A percentile compares a stretch with the other conserved stretches of the same genome.
Evolutionary conservation across 2,113 vertebrate species (phyloP).

Genomic region (Philantomba maxwellii): DNA sequence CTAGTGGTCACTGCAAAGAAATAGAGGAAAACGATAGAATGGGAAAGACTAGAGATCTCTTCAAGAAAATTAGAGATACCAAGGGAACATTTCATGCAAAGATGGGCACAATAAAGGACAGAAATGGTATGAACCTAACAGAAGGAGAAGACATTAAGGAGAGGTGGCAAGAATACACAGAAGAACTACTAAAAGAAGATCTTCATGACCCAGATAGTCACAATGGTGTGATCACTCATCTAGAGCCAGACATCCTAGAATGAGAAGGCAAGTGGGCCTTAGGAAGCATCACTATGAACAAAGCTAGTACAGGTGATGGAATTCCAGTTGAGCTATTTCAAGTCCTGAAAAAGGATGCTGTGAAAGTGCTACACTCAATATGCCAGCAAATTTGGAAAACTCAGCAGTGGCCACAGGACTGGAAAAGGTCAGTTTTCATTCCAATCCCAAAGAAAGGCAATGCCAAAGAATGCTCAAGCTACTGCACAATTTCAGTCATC

Average conservation of each 20-base stretch:
- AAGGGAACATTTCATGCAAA: background rate
- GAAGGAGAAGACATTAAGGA: background rate
- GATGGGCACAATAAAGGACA: background rate
- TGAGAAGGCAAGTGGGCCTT: background rate
- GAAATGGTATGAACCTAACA: background rate
- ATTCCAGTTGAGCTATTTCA: background rate
- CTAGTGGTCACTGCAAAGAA: background rate
- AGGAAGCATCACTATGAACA: background rate
- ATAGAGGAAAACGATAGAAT: background rate
- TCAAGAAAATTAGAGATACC: background rate
- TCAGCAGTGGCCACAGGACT: background rate
- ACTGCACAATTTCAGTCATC: background rate
- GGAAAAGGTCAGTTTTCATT: background rate
- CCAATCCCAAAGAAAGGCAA: background rate
- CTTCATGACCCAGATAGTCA: background rate
- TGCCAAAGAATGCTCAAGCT: background rate
- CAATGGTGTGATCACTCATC: background rate
- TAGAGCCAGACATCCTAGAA: background rate
- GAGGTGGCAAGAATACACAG: background rate
- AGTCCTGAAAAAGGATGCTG: background rate
- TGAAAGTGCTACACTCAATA: background rate
- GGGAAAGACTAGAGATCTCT: background rate
- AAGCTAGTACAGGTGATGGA: background rate
- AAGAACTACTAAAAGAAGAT: background rate
- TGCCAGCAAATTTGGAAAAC: background rate